Evolutionary conservation across 2,797 vertebrate species (phyloP).

Genomic region (Lepus townsendii): DNA sequence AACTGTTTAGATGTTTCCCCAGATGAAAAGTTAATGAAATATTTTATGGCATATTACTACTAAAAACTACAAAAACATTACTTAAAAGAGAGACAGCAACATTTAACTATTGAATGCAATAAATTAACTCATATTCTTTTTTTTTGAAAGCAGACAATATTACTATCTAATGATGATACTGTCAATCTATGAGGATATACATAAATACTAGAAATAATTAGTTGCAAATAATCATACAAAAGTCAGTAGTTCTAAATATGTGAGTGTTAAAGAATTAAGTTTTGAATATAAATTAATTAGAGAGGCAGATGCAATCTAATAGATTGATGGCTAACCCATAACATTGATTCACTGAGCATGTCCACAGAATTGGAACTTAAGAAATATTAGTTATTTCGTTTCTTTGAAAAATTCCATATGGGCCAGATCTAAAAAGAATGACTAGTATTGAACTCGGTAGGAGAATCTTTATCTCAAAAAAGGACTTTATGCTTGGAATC

Average conservation of each 20-base stretch:
- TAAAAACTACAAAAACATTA: not conserved
- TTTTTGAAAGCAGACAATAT: conserved; percentile 50
- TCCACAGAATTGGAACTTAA: not conserved
- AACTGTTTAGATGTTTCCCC: not conserved
- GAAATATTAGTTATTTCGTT: not conserved
- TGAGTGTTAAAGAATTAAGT: conserved; percentile 7
- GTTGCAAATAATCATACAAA: conserved; percentile 39
- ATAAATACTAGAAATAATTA: conserved; percentile 41
- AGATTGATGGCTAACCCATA: conserved; percentile 21
- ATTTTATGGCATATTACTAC: not conserved
- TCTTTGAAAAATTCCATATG: conserved; percentile 24
- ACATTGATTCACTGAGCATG: not conserved
- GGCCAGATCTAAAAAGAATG: not conserved
- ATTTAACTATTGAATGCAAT: not conserved
- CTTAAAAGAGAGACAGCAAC: not conserved
- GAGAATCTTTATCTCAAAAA: conserved; percentile 36
- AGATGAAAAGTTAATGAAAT: conserved; percentile 6
- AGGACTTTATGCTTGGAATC: not conserved
- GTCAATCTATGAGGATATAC: conserved; percentile 9
- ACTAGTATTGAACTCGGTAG: not conserved
- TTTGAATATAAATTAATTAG: conserved; percentile 19
- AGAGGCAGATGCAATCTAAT: not conserved
- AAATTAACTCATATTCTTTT: conserved; percentile 37
- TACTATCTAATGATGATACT: conserved; percentile 2
- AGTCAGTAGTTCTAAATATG: conserved; percentile 25